These are phyloP conservation scores for Steinernema khuongi DNA, from an alignment of 1,140 invertebrate species.

Conservation along the genomic window DNA sequence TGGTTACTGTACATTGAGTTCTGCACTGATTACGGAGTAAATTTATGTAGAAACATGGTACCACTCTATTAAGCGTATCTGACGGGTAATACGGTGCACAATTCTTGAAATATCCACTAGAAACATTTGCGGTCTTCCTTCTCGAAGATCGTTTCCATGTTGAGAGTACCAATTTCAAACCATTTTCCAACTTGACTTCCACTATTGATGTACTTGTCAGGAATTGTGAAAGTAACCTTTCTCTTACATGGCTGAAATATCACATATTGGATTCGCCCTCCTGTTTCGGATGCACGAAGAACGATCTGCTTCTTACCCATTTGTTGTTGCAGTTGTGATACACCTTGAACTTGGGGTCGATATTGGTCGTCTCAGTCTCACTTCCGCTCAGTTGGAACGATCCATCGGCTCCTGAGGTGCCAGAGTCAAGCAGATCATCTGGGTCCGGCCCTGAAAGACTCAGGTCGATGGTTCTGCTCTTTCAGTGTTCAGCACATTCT, in stretches of 20 bases:
- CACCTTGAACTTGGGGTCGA: conserved; percentile 22
- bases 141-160: conserved; percentile 28
- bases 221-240: conserved; percentile 34
- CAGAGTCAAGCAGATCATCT: conserved; percentile 25
- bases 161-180: conserved; percentile 29
- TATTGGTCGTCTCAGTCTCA: conserved; percentile 25
- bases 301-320: neutral
- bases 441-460: conserved; percentile 14
- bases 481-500: no score
- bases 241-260: conserved; percentile 21
- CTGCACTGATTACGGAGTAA: no score
- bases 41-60: no score
- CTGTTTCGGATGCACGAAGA: no score
- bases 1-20: no score
- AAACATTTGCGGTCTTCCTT: conserved; percentile 2
- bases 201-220: conserved; percentile 31
- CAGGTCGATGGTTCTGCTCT: neutral
- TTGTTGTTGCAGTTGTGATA: conserved; percentile 30
- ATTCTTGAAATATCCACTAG: no score
- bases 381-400: conserved; percentile 13
- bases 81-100: no score
- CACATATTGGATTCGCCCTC: neutral
- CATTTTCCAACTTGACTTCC: conserved; percentile 24
- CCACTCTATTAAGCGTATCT: no score
- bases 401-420: neutral